Conservation (phyloP, 2,113 vertebrate genomes). For the Irena cyanogastra region DNA sequence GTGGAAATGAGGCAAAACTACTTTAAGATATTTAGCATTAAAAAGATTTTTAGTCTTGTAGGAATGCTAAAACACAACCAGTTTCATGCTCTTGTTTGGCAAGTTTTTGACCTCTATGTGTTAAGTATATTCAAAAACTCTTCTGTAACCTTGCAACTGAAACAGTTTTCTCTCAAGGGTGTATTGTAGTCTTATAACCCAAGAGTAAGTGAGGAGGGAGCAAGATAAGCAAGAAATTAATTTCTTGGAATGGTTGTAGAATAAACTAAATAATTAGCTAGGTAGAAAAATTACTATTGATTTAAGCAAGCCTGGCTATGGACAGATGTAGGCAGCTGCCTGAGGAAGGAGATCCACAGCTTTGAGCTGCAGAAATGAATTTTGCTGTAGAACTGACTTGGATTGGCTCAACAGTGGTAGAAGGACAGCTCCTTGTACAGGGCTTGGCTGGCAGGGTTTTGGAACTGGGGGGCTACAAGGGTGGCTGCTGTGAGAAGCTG, state of each 20-base stretch:
- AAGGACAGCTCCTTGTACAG: neutral
- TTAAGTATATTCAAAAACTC: neutral
- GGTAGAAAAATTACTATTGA: neutral
- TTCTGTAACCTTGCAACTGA: neutral
- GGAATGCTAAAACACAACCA: conserved; percentile 3
- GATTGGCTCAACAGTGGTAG: neutral
- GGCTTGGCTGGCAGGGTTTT: neutral
- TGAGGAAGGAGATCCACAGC: neutral
- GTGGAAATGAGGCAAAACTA: conserved; percentile 26
- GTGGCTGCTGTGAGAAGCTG: neutral
- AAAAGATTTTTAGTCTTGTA: conserved; percentile 1
- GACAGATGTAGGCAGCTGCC: neutral
- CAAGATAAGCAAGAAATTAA: neutral
- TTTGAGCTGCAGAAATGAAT: neutral
- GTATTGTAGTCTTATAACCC: neutral
- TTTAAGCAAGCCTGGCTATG: neutral
- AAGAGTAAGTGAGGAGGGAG: neutral
- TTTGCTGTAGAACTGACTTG: neutral
- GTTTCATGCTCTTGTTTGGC: neutral
- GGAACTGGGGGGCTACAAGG: fast-evolving
- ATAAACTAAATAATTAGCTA: neutral
- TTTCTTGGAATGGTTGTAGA: neutral
- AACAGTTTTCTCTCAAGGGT: neutral
- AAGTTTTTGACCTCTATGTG: neutral
- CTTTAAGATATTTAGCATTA: conserved; percentile 15